Conservation (phyloP, 2,888 invertebrate species). For the Teinopalpus imperialis region DNA sequence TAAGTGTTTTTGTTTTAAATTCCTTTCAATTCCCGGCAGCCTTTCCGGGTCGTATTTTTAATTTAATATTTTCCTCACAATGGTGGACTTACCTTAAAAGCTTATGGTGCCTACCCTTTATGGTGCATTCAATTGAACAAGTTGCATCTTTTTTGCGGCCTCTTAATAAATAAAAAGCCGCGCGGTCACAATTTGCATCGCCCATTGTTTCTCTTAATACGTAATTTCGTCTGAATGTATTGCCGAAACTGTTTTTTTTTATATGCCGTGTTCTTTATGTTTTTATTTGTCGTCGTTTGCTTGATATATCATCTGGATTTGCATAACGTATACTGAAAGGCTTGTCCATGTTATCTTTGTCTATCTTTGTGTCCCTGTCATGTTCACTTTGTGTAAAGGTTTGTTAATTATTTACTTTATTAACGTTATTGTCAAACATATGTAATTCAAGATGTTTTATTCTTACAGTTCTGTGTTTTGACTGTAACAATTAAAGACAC, state of each 20-base stretch:
- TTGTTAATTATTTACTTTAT: slow-evolving; percentile 13
- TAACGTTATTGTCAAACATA: no score
- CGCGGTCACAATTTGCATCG: slow-evolving; percentile 67
- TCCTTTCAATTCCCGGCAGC: slow-evolving; percentile 38
- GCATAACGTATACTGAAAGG: slow-evolving; percentile 17
- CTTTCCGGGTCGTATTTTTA: slow-evolving; percentile 52
- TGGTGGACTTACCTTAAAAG: slow-evolving; percentile 55
- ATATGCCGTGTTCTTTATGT: slow-evolving; percentile 40
- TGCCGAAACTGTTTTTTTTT: slow-evolving; percentile 50
- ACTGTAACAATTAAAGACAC: no score
- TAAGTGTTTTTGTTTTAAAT: slow-evolving; percentile 35
- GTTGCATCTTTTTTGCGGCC: slow-evolving; percentile 53
- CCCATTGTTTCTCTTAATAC: slow-evolving; percentile 68
- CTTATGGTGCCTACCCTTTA: slow-evolving; percentile 50
- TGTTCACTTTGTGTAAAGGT: slow-evolving; percentile 12
- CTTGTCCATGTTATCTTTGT: slow-evolving; percentile 16
- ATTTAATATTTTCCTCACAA: slow-evolving; percentile 57
- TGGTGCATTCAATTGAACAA: slow-evolving; percentile 58
- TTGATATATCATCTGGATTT: slow-evolving; percentile 23
- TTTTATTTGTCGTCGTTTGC: slow-evolving; percentile 38
- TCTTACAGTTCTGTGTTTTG: no score
- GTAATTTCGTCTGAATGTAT: slow-evolving; percentile 61
- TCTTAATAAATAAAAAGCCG: slow-evolving; percentile 59
- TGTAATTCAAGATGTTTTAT: no score
- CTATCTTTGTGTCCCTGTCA: slow-evolving; percentile 23